These are phyloP conservation scores for Hippocampus zosterae DNA, from an alignment of 2,113 vertebrate genomes.

Conservation along the genomic window DNA sequence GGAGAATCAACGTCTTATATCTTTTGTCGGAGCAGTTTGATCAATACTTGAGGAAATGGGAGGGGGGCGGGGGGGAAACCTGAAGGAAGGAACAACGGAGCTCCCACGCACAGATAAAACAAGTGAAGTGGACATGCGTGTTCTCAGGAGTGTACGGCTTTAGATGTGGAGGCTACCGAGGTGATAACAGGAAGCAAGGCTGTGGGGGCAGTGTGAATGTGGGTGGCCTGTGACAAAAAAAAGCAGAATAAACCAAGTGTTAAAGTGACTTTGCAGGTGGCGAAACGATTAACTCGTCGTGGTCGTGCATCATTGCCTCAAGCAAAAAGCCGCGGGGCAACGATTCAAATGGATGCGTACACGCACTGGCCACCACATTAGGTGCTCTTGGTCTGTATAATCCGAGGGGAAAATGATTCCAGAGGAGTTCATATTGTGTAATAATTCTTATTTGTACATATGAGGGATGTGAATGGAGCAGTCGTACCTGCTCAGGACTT, in stretches of 20 bases:
- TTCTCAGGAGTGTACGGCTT: slow-evolving; percentile 38
- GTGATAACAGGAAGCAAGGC: slow-evolving; percentile 51
- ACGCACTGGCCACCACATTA: background rate
- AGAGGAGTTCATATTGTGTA: background rate
- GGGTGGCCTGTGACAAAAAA: slow-evolving; percentile 49
- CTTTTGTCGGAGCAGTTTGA: slow-evolving; percentile 27
- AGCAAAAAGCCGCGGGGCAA: slow-evolving; percentile 38
- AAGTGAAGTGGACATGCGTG: slow-evolving; percentile 35
- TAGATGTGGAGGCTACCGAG: slow-evolving; percentile 42
- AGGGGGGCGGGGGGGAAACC: too few species aligned
- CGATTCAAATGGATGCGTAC: background rate
- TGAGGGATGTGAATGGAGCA: background rate
- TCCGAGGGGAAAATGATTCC: background rate
- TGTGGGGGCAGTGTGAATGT: slow-evolving; percentile 52
- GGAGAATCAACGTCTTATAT: slow-evolving; percentile 26
- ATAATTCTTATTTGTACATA: background rate
- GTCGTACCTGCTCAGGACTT: slow-evolving; percentile 71
- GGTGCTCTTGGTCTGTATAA: background rate
- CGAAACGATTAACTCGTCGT: background rate
- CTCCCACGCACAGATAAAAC: slow-evolving; percentile 16
- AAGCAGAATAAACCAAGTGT: slow-evolving; percentile 53
- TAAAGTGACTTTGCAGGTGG: slow-evolving; percentile 43
- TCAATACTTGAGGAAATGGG: slow-evolving; percentile 37
- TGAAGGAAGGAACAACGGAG: slow-evolving; percentile 20
- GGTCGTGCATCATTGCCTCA: slow-evolving; percentile 24